A percentile compares a stretch with the other conserved stretches of the same genome.
phyloP scores from a whole-genome alignment of 2,113 vertebrate species.

The Neodon shergylaensis region DNA sequence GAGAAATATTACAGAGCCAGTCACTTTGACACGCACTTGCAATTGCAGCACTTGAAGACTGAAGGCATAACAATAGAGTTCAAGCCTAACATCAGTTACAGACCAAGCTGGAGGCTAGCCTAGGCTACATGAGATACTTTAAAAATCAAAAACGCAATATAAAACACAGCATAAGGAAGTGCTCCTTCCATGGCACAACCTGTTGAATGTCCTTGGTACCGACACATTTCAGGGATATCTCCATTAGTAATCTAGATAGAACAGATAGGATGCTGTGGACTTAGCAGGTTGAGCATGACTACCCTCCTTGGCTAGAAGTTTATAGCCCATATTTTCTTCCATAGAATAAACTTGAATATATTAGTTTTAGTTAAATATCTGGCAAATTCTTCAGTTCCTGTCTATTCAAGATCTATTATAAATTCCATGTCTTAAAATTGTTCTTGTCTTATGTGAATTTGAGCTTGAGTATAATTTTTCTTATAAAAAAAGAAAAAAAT shows the following conservation, averaged over 20 bases:
- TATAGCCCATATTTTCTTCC: neutral
- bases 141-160: neutral
- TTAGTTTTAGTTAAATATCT: neutral
- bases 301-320: neutral
- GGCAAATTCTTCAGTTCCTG: neutral
- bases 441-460: constrained; percentile 40
- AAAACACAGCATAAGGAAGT: neutral
- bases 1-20: neutral
- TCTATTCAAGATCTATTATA: neutral
- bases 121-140: neutral
- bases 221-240: neutral
- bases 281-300: neutral
- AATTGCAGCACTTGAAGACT: neutral
- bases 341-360: neutral
- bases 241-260: neutral
- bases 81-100: neutral
- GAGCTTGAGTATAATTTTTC: neutral
- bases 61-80: neutral
- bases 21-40: neutral
- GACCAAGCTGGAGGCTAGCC: neutral
- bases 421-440: neutral
- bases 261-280: neutral
- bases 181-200: neutral
- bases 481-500: neutral
- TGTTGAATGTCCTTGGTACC: neutral